These are phyloP conservation scores for Spermophilus dauricus DNA, from an alignment of 2,113 vertebrate genomes.

Conservation along the genomic window DNA sequence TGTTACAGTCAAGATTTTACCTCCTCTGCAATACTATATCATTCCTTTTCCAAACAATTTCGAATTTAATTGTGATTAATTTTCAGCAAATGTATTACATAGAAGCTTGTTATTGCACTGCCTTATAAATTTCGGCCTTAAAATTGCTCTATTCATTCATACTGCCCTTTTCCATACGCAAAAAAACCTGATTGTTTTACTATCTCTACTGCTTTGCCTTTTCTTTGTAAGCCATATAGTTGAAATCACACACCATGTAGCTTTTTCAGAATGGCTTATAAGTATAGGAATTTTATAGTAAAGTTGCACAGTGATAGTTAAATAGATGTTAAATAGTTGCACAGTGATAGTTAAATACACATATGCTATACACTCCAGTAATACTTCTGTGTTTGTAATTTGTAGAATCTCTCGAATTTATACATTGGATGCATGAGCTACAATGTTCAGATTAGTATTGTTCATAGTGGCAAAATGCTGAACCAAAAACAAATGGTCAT, in stretches of 20 bases:
- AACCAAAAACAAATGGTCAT: neutral
- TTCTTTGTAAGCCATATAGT: neutral
- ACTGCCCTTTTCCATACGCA: neutral
- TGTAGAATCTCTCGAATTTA: neutral
- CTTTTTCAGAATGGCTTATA: neutral
- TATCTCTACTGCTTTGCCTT: neutral
- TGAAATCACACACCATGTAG: neutral
- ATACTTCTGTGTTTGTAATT: neutral
- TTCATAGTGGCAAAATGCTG: neutral
- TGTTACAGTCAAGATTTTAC: neutral
- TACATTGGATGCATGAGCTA: neutral
- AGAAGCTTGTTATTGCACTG: neutral
- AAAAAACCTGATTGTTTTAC: neutral
- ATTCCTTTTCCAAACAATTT: neutral
- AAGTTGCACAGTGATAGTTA: neutral
- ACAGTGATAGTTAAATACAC: neutral
- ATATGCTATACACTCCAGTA: no score
- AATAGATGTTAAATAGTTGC: no score
- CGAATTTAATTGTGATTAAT: neutral
- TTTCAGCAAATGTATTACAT: neutral
- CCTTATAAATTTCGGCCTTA: no score
- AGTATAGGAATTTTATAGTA: neutral
- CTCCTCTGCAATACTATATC: neutral
- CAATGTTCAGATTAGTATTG: neutral
- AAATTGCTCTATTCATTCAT: neutral